phyloP scores from a whole-genome alignment of 1,140 invertebrate genomes.

The Diorhabda elongata region DNA sequence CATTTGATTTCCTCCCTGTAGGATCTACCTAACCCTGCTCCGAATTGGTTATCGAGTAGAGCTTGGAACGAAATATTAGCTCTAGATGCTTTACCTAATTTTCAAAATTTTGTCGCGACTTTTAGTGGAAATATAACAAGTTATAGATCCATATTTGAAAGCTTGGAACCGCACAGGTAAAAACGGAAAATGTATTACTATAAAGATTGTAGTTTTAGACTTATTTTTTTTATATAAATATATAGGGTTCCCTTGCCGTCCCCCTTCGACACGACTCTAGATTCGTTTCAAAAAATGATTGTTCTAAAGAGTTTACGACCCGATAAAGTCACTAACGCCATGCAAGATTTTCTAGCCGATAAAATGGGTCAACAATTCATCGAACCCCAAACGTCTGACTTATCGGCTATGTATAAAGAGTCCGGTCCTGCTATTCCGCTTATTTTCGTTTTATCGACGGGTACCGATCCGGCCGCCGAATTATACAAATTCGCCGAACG shows the following conservation, averaged over 20 bases:
- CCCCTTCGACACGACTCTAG: constrained; percentile 53
- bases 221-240: not conserved
- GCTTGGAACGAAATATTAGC: constrained; percentile 62
- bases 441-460: constrained; percentile 67
- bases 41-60: constrained; percentile 56
- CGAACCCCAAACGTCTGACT: constrained; percentile 63
- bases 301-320: constrained; percentile 68
- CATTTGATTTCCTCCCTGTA: constrained; percentile 23
- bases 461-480: constrained; percentile 66
- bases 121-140: constrained; percentile 48
- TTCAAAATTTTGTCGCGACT: constrained; percentile 49
- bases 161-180: constrained; percentile 53
- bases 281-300: constrained; percentile 65
- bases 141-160: constrained; percentile 59
- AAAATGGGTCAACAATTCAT: constrained; percentile 62
- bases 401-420: constrained; percentile 61
- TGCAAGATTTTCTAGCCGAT: constrained; percentile 60
- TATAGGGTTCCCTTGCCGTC: constrained; percentile 54
- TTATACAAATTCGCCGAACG: constrained; percentile 63
- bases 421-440: constrained; percentile 59
- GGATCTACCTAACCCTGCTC: constrained; percentile 54
- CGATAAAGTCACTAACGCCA: constrained; percentile 68
- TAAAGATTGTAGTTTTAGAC: not conserved
- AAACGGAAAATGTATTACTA: too few species aligned
- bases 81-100: constrained; percentile 50